Base-by-base conservation (phyloP, 2,113 vertebrate genomes). In the Speoplatyrhinus poulsoni region DNA sequence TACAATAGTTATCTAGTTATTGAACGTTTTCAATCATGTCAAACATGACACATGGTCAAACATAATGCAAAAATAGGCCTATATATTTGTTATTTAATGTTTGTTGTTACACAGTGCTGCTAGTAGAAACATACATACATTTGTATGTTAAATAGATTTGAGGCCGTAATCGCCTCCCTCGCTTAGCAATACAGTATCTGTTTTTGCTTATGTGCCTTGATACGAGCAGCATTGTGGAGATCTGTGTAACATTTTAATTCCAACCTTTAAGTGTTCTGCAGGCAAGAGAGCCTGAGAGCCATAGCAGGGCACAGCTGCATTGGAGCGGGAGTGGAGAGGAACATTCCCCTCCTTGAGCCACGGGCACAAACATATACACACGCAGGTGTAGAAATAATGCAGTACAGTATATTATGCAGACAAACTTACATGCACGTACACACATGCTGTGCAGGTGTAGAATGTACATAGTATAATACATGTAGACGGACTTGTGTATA, bases 161-260 rank as follows among this genome's bases (percentile, higher is more conserved):
- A 70, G 63, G 53, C 70, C 4, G 19, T 41, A 8, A n/a, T 26
- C 3, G 73, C 60, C 76, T 67, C 57, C 32, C 62, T 53, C 55
- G 67, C 80, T 72, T 73, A 68, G 62, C 50, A 66, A 50, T 70
- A 67, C 55, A 62, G 56, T 58, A 68, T 75, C 69, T 73, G 67
- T 75, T 78, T 84, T 84, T 81, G 81, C 83, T 81, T 79, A 82
- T 69, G 79, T 77, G 60, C 80, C 62, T 63, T 80, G 75, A 81
- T 80, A 80, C 72, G 68, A 76, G 58, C 69, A 67, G 75, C 72
- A 65, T 11, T 6, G 64, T 53, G 61, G 73, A 70, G 65, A 68
- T 79, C 77, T 80, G 72, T 76, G 89, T 87, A 75, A 87, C 87
- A 85, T 88, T 84, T 88, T 85, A 85, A 88, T 88, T 87, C 81